These are phyloP conservation scores for Peromyscus attwateri DNA, from an alignment of 2,797 vertebrate genomes.

Conservation along the genomic window DNA sequence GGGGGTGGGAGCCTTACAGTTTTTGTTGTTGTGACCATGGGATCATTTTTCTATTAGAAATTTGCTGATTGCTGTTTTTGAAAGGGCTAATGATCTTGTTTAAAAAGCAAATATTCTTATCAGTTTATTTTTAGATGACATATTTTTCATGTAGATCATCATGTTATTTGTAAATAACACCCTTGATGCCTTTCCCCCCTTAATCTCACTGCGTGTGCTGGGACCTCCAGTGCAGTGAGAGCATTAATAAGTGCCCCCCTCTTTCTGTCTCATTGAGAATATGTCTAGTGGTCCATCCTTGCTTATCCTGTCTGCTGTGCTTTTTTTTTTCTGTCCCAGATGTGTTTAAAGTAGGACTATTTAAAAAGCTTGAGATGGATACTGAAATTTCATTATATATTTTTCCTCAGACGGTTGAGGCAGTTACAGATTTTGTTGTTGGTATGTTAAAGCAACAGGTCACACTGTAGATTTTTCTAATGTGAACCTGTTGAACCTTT, in stretches of 20 bases:
- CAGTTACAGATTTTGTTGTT: constrained; percentile 57
- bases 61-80: constrained; percentile 50
- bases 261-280: constrained; percentile 24
- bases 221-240: not conserved
- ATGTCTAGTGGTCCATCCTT: constrained; percentile 23
- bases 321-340: constrained; percentile 2
- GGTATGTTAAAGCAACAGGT: constrained; percentile 35
- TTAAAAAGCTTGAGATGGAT: constrained; percentile 57
- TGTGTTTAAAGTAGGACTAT: constrained; percentile 57
- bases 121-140: constrained; percentile 37
- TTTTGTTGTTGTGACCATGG: constrained; percentile 47
- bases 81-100: constrained; percentile 56
- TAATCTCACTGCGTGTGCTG: not conserved
- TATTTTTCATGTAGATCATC: constrained; percentile 11
- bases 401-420: constrained; percentile 49
- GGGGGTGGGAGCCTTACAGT: not conserved
- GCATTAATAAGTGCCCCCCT: not conserved
- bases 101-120: constrained; percentile 53
- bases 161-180: constrained; percentile 46
- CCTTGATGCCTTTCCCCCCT: not conserved
- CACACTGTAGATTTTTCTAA: constrained; percentile 47
- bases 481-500: constrained; percentile 1
- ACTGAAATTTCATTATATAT: constrained; percentile 34
- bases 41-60: not conserved
- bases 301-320: constrained; percentile 15